Evolutionary conservation across 2,113 vertebrate genomes (phyloP).

Genomic region (Meleagris gallopavo): DNA sequence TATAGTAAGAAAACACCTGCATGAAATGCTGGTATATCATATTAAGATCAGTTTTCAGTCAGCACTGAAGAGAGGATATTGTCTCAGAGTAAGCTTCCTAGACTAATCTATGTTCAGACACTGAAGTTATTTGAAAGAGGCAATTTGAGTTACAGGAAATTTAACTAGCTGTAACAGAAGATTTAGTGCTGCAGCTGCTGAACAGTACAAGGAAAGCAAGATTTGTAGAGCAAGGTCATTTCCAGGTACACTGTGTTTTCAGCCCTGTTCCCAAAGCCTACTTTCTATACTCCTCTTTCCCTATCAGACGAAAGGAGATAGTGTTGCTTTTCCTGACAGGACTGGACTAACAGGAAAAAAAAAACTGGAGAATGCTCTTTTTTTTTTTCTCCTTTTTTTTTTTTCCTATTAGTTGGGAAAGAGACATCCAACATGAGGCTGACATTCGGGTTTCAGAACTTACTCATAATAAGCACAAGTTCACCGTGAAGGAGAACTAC

Average conservation of each 20-base stretch:
- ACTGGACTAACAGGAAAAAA: neutral
- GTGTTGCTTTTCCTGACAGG: neutral
- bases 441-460: neutral
- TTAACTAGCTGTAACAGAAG: neutral
- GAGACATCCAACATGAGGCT: neutral
- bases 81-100: neutral
- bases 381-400: neutral
- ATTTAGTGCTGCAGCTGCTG: neutral
- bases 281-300: neutral
- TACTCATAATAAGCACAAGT: neutral
- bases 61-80: neutral
- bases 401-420: neutral
- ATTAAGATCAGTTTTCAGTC: neutral
- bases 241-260: neutral
- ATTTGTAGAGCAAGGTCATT: constrained; percentile 32
- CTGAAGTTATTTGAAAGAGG: neutral
- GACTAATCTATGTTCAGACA: neutral
- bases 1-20: neutral
- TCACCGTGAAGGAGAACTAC: neutral
- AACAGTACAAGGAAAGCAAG: neutral
- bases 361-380: neutral
- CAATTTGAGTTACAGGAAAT: neutral
- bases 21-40: neutral
- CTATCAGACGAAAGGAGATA: neutral
- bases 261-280: neutral